A percentile compares a stretch with the other conserved stretches of the same genome.
phyloP scores from a whole-genome alignment of 2,113 vertebrate genomes.

The Gymnobelideus leadbeateri region DNA sequence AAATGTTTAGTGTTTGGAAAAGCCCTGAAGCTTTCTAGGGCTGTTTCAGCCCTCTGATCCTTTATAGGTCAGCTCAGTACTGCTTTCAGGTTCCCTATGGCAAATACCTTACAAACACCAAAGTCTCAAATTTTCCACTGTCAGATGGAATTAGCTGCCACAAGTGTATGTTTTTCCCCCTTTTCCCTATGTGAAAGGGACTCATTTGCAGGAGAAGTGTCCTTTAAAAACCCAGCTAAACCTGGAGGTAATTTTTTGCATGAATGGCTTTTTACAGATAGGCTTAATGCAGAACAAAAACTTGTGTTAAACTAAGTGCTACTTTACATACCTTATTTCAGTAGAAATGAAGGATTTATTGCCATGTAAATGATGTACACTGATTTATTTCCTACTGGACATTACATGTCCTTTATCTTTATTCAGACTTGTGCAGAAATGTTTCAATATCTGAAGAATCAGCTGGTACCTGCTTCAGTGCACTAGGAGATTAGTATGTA shows the following conservation, averaged over 20 bases:
- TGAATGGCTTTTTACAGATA: constrained; percentile 83
- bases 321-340: constrained; percentile 82
- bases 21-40: constrained; percentile 54
- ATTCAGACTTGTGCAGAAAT: constrained; percentile 65
- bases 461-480: constrained; percentile 59
- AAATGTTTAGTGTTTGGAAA: constrained; percentile 61
- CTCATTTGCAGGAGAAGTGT: constrained; percentile 78
- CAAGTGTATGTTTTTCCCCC: constrained; percentile 43
- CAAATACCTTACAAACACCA: constrained; percentile 58
- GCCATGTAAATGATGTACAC: constrained; percentile 73
- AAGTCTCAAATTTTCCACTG: constrained; percentile 68
- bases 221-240: constrained; percentile 84
- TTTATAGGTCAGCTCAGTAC: constrained; percentile 41
- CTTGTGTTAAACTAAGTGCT: constrained; percentile 81
- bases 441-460: constrained; percentile 65
- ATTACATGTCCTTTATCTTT: constrained; percentile 73
- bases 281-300: constrained; percentile 82
- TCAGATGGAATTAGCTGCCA: constrained; percentile 55
- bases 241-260: constrained; percentile 86
- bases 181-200: constrained; percentile 74
- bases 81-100: constrained; percentile 63
- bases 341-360: constrained; percentile 78
- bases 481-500: constrained; percentile 10
- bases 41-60: constrained; percentile 46
- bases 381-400: constrained; percentile 74